Evolutionary conservation across 2,888 invertebrate genomes (phyloP), one percentile per base, ranked within the genome.

Genomic region (Pristionchus mayeri): DNA sequence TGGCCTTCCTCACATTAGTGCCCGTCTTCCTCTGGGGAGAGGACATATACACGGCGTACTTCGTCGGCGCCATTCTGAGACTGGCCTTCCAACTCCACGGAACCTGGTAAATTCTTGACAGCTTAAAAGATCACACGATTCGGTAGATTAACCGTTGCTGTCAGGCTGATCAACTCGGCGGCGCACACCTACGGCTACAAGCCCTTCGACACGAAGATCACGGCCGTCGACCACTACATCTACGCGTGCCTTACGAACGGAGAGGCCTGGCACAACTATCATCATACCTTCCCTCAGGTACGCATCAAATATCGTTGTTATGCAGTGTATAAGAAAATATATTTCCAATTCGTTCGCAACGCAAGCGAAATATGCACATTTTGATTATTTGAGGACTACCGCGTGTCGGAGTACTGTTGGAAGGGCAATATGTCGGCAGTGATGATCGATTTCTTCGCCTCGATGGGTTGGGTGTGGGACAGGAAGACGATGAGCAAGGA

Each of bases 141-240:
- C 13, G 7, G 44, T 44, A 44, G 6, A 6, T 44, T 34, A 21
- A 54, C 54, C 54, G n/a, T 7, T 75, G 21, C 7, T 24, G 27
- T 30, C 44, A 85, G 85, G 85, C 95, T 96, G 91, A 97, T 98
- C n/a, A 98, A 98, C 93, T 97, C 97, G 93, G 96, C 96, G 16
- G 97, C 98, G 0, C 98, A 98, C 93, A 82, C 88, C 44, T 97
- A 96, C 95, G 97, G 97, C n/a, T 95, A 95, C 90, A 95, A 95
- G 92, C 97, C 98, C 0, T 98, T 97, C 92, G 97, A 98, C 93
- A 96, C 96, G 92, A 88, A 85, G 21, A 89, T 92, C 30, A 88
- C 89, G 18, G 90, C 92, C 13, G 90, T 90, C 16, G 92, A 92
- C 78, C 88, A 88, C 48, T 85, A 90, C 48, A 90, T 88, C 89